Conservation (phyloP, 2,797 vertebrate species). For the Clarias fuscus region DNA sequence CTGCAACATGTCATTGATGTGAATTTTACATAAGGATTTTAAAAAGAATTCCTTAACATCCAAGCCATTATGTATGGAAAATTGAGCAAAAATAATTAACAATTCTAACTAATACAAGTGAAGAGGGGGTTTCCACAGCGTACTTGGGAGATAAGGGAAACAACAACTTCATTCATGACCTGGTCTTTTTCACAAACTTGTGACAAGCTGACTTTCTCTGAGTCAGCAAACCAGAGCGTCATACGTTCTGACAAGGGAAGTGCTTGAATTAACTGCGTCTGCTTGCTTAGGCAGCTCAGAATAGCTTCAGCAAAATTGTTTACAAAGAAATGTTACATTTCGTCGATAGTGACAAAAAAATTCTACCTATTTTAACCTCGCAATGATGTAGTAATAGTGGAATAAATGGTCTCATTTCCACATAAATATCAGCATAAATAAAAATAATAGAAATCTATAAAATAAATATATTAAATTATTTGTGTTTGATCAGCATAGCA, state of each 20-base stretch:
- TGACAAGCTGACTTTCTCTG: background rate
- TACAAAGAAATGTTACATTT: background rate
- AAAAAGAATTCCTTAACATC: background rate
- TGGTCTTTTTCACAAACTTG: background rate
- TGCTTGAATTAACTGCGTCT: background rate
- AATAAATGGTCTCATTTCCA: background rate
- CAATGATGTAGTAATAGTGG: too few species aligned
- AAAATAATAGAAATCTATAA: background rate
- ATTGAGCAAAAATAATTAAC: background rate
- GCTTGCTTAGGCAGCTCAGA: background rate
- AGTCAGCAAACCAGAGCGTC: background rate
- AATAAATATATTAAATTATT: background rate
- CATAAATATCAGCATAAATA: background rate
- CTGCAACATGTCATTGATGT: constrained; percentile 61
- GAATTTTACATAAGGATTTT: background rate
- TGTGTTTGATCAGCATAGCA: background rate
- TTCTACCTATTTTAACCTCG: background rate
- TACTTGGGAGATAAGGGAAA: background rate
- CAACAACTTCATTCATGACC: background rate
- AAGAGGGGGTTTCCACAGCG: background rate
- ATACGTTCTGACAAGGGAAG: background rate
- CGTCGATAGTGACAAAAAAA: background rate
- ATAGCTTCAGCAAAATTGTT: background rate
- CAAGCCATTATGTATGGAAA: background rate
- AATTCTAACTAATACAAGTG: background rate